These are phyloP conservation scores for Thryonomys swinderianus DNA, from an alignment of 2,113 vertebrate species.

Conservation along the genomic window DNA sequence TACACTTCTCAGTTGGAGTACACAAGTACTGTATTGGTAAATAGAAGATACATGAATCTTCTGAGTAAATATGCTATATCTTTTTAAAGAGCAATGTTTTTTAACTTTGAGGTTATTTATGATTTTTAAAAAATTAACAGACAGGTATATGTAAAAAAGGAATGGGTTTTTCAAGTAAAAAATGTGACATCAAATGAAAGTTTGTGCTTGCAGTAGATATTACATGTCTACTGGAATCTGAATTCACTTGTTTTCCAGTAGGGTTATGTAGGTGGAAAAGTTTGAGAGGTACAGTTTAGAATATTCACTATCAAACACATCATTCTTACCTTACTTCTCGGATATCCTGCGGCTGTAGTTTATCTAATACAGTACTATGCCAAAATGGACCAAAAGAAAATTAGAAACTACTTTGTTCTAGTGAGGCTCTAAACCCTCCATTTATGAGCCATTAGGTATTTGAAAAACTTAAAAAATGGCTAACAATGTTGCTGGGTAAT, in stretches of 20 bases:
- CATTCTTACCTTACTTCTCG: constrained; percentile 20
- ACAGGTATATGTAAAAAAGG: neutral
- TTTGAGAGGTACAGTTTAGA: neutral
- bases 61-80: neutral
- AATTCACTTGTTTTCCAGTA: neutral
- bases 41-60: neutral
- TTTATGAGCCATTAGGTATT: neutral
- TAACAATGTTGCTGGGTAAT: neutral
- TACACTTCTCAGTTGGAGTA: neutral
- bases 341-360: constrained; percentile 2
- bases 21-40: neutral
- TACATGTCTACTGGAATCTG: neutral
- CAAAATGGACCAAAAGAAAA: constrained; percentile 9
- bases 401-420: neutral
- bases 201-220: neutral
- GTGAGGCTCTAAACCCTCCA: neutral
- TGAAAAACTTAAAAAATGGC: neutral
- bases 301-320: constrained; percentile 6
- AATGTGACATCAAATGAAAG: constrained; percentile 43
- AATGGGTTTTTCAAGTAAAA: constrained; percentile 47
- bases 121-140: constrained; percentile 54
- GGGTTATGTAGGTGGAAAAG: neutral
- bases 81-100: constrained; percentile 14
- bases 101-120: constrained; percentile 18
- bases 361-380: neutral